A percentile compares a stretch with the other conserved stretches of the same genome.
Conservation (phyloP, 2,113 vertebrate species). For the Rousettus leschenaultii region DNA sequence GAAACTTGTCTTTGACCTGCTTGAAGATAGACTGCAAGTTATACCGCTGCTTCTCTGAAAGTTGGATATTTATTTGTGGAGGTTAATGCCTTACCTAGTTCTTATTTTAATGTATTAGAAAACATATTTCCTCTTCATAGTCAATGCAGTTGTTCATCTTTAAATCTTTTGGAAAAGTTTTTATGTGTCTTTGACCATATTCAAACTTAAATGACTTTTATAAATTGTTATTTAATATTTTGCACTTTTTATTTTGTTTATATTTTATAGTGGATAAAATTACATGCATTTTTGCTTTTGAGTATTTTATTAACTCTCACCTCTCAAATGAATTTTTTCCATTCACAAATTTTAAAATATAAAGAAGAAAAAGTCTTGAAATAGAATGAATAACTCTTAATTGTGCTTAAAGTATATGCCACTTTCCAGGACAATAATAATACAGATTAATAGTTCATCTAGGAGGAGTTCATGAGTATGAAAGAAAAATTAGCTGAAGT, state of each 20-base stretch:
- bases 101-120: background rate
- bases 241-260: background rate
- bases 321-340: background rate
- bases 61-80: background rate
- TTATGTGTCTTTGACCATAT: background rate
- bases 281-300: background rate
- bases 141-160: background rate
- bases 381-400: background rate
- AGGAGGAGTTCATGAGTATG: background rate
- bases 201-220: background rate
- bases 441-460: background rate
- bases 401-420: background rate
- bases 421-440: background rate
- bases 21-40: background rate
- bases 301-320: background rate
- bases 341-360: background rate
- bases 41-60: background rate
- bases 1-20: background rate
- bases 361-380: background rate
- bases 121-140: background rate
- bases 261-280: background rate
- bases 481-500: background rate
- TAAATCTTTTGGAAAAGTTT: background rate
- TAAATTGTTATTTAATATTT: background rate
- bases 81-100: background rate